Base-by-base conservation (phyloP, 2,888 invertebrate genomes). In the Girardia tigrina region DNA sequence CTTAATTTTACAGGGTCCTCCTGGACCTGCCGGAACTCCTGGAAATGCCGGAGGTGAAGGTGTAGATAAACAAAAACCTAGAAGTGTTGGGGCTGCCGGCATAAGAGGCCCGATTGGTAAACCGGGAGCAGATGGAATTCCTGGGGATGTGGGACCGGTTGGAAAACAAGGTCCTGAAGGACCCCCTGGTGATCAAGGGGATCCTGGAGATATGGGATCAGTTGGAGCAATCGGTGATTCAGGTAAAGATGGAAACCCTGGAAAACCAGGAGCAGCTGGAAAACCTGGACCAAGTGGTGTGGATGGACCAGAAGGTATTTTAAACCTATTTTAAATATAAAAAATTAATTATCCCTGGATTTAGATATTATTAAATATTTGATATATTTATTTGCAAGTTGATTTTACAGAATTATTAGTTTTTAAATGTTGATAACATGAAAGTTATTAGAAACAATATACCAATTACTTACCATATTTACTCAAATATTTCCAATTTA, bases 151-250 rank as follows among this genome's bases (percentile, higher is more conserved):
- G 6, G 72, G 72, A 14, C 28, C 29, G 8, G 20, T 20, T 29
- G 72, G 72, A 6, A 23, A 29, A 29, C 28, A 72, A 26, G 72
- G 72, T 28, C 26, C 29, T 72, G 29, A 29, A 29, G 72, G 72
- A 1, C n/a, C 12, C 36, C 72, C 72, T 8, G 72, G 72, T 42
- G 28, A 28, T 72, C 14, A 29, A 6, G 72, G 72, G 8, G 72
- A 23, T 23, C 72, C 72, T 29, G 72, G 72, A 29, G 29, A 23
- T 29, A 28, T 29, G 26, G 72, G 72, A 29, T 16, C 28, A 29
- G 26, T 29, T 72, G 72, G 72, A 20, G 1, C 4, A 20, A 2
- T 20, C 12, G 72, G 72, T 29, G 28, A 28, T 29, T 16, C 28
- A 29, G 72, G 72, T 14, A 29, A 14, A 23, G 29, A 28, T 12